Conservation (phyloP, 2,888 invertebrate species). For the Tortrix viridana region DNA sequence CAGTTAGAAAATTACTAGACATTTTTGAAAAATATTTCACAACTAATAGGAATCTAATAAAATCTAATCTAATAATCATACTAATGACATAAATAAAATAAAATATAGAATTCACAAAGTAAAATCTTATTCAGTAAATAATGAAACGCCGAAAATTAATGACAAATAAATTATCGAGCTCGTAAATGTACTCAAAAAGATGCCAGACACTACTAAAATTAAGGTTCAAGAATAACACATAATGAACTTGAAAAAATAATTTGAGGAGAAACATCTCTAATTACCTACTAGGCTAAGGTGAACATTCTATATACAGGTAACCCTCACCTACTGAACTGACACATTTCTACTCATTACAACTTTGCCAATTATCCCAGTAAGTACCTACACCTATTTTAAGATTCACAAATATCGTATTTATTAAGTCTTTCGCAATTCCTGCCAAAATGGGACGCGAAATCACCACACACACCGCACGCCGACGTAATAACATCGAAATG, state of each 20-base stretch:
- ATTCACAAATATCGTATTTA: conserved; percentile 45
- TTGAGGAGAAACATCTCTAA: conserved; percentile 34
- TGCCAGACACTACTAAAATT: conserved; percentile 1
- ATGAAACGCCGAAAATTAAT: no score
- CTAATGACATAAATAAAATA: no score
- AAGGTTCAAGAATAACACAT: conserved; percentile 11
- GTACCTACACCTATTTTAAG: conserved; percentile 72
- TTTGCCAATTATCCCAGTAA: conserved; percentile 59
- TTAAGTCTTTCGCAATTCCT: conserved; percentile 46
- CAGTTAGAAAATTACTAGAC: no score
- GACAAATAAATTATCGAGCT: no score
- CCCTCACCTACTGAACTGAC: conserved; percentile 81
- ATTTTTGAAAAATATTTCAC: no score
- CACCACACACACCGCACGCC: conserved; percentile 57
- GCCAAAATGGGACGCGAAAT: conserved; percentile 58
- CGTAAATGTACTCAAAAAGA: not conserved
- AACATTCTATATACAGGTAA: conserved; percentile 67
- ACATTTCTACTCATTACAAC: conserved; percentile 65
- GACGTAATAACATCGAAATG: conserved; percentile 78
- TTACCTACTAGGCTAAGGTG: conserved; percentile 68
- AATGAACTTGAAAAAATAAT: conserved; percentile 38
- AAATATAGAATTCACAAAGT: no score
- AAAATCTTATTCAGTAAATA: no score
- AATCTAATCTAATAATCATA: no score
- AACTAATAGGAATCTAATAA: no score